phyloP scores from a whole-genome alignment of 2,888 invertebrate genomes.

The Oscheius myriophilus region DNA sequence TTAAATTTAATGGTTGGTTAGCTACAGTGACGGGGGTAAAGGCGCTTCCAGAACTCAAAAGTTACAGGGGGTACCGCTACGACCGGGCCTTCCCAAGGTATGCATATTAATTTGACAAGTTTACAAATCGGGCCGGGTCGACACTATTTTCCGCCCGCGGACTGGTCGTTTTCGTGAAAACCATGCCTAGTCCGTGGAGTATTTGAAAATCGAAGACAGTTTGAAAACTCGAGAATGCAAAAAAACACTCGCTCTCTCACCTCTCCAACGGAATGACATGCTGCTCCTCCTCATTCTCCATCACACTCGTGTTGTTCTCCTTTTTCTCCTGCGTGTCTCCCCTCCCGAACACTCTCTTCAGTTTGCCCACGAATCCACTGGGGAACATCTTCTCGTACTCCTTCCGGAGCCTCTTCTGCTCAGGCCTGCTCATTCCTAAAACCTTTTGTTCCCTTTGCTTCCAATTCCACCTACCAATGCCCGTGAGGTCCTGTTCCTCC shows the following conservation, averaged over 20 bases:
- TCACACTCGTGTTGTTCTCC: slow-evolving; percentile 17
- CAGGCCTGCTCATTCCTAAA: slow-evolving; percentile 75
- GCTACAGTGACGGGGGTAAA: too few relatives aligned
- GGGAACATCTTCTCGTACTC: slow-evolving; percentile 86
- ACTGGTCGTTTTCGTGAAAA: too few relatives aligned
- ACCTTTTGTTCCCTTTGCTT: slow-evolving; percentile 20
- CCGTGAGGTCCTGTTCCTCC: slow-evolving; percentile 87
- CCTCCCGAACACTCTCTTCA: slow-evolving; percentile 51
- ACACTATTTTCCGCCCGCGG: too few relatives aligned
- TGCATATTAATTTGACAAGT: too few relatives aligned
- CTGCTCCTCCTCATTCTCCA: slow-evolving; percentile 52
- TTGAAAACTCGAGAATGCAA: too few relatives aligned
- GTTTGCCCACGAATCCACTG: slow-evolving; percentile 57
- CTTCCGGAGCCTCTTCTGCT: slow-evolving; percentile 91
- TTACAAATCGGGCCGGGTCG: too few relatives aligned
- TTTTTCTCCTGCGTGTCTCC: slow-evolving; percentile 18
- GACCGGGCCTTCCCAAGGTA: too few relatives aligned
- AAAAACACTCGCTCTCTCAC: slow-evolving; percentile 27
- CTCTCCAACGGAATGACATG: slow-evolving; percentile 66
- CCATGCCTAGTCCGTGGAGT: too few relatives aligned
- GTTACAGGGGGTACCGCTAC: too few relatives aligned
- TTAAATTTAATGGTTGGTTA: too few relatives aligned
- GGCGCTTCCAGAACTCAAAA: too few relatives aligned
- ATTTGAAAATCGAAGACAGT: too few relatives aligned
- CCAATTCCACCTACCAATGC: slow-evolving; percentile 86